Evolutionary conservation across 2,797 vertebrate genomes (phyloP).

Genomic region (Falco rusticolus): DNA sequence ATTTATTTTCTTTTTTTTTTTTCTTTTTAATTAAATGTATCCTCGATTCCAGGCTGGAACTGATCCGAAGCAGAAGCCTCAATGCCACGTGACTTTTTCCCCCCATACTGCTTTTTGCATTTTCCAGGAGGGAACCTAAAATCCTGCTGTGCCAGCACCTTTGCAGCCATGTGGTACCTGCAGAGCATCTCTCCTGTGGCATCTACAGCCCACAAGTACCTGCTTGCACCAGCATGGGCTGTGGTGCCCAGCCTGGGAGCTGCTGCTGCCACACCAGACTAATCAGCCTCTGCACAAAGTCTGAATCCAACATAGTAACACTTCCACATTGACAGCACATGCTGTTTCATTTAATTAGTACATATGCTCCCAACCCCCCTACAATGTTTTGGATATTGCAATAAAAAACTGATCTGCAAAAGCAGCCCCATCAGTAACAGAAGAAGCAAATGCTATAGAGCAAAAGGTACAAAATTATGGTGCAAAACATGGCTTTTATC

Average conservation of each 20-base stretch:
- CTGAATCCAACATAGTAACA: not conserved
- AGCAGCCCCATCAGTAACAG: not conserved
- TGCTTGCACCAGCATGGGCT: not conserved
- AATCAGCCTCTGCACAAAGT: not conserved
- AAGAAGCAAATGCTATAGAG: not conserved
- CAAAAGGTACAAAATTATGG: not conserved
- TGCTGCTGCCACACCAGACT: not conserved
- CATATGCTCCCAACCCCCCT: not conserved
- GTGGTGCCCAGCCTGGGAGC: not conserved
- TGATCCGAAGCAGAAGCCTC: not conserved
- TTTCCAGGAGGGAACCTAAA: not conserved
- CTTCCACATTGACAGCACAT: not conserved
- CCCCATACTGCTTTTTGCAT: not conserved
- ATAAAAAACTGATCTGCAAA: not conserved
- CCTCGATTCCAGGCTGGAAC: not conserved
- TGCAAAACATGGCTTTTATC: not conserved
- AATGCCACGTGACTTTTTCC: not conserved
- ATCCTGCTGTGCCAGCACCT: not conserved
- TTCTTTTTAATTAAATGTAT: not conserved
- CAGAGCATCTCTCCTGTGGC: accelerated
- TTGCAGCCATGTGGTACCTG: accelerated
- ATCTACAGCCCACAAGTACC: not conserved
- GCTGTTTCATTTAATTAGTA: not conserved
- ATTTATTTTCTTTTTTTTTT: not conserved
- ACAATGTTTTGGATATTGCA: not conserved